phyloP scores from a whole-genome alignment of 2,888 invertebrate species.

The Drosophila cognata region DNA sequence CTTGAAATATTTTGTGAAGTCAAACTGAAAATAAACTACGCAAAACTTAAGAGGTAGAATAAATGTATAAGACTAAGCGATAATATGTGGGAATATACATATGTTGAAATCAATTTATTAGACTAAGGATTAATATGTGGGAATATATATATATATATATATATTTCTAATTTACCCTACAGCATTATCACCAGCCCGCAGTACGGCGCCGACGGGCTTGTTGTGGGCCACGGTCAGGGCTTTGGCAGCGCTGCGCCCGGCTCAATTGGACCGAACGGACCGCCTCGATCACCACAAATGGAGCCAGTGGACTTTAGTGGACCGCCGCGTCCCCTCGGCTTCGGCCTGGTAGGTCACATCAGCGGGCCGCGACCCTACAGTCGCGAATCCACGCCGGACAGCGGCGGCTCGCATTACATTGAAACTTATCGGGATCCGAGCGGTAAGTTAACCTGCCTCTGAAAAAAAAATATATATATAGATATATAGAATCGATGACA shows the following conservation, averaged over 20 bases:
- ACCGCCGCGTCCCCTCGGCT: slow-evolving; percentile 88
- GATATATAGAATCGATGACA: too few relatives aligned
- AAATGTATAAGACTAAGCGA: neutral
- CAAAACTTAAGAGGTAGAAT: neutral
- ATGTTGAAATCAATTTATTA: neutral
- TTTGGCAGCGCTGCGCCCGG: slow-evolving; percentile 85
- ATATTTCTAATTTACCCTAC: neutral
- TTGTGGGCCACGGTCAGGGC: slow-evolving; percentile 86
- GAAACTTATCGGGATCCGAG: slow-evolving; percentile 94
- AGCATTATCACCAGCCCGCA: slow-evolving; percentile 87
- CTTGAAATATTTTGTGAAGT: neutral
- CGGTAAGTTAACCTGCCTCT: slow-evolving; percentile 86
- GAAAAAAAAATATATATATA: too few relatives aligned
- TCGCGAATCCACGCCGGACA: slow-evolving; percentile 95
- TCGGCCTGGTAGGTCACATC: slow-evolving; percentile 86
- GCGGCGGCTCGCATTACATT: slow-evolving; percentile 94
- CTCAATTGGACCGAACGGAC: slow-evolving; percentile 80
- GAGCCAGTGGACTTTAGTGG: slow-evolving; percentile 91
- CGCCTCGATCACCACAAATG: slow-evolving; percentile 88
- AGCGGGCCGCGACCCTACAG: slow-evolving; percentile 90
- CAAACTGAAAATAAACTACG: neutral
- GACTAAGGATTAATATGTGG: neutral
- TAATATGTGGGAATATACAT: slow-evolving; percentile 12
- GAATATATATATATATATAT: slow-evolving; percentile 1
- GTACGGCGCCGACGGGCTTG: slow-evolving; percentile 85